Evolutionary conservation across 2,888 invertebrate genomes (phyloP).

Genomic region (Drosophila atroscutellata): DNA sequence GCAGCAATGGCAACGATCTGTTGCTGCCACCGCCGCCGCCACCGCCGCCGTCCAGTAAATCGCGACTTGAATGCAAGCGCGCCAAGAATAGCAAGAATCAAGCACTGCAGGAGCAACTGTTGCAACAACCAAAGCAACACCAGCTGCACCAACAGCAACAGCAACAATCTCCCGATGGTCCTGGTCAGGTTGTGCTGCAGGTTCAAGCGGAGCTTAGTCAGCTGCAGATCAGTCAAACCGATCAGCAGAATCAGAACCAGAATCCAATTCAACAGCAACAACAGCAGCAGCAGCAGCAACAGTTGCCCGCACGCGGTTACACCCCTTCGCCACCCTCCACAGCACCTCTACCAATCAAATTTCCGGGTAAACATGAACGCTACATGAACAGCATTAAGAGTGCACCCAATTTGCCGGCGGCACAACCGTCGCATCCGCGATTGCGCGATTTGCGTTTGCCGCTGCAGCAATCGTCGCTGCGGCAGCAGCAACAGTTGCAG

Average conservation of each 20-base stretch:
- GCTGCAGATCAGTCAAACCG: conserved; percentile 86
- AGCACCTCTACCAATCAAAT: conserved; percentile 92
- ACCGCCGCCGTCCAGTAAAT: conserved; percentile 41
- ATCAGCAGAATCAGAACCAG: conserved; percentile 84
- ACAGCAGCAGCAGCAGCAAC: conserved; percentile 77
- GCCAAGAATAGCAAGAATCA: conserved; percentile 84
- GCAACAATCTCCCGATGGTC: conserved; percentile 49
- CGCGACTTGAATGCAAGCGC: conserved; percentile 82
- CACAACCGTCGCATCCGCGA: conserved; percentile 89
- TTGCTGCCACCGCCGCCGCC: conserved; percentile 21
- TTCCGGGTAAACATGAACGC: conserved; percentile 88
- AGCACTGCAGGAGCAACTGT: conserved; percentile 80
- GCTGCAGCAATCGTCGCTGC: conserved; percentile 88
- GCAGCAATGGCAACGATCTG: conserved; percentile 80
- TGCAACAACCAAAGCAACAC: conserved; percentile 32
- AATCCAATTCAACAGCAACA: conserved; percentile 13
- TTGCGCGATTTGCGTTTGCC: conserved; percentile 91
- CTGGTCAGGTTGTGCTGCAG: conserved; percentile 65
- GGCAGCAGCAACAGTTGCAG: conserved; percentile 77
- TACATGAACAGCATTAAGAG: conserved; percentile 92
- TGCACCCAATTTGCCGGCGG: conserved; percentile 91
- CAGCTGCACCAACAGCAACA: conserved; percentile 25
- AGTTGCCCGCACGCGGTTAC: conserved; percentile 89
- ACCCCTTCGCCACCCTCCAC: conserved; percentile 94
- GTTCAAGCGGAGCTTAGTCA: conserved; percentile 87